phyloP scores from a whole-genome alignment of 2,113 vertebrate genomes.

The Leuciscus idus region DNA sequence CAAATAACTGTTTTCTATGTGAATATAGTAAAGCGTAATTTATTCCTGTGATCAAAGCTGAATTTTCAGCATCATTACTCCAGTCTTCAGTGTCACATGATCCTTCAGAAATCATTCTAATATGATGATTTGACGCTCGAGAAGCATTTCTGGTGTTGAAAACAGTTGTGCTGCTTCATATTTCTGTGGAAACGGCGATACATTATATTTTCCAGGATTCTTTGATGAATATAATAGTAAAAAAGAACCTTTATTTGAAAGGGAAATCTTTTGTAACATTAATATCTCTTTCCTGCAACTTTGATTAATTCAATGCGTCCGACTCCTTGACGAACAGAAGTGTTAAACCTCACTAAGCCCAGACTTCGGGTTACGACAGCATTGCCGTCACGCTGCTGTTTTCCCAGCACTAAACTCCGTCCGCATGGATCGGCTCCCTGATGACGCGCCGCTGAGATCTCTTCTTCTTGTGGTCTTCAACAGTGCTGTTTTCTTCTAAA shows the following conservation, averaged over 20 bases:
- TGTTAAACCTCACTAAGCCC: not conserved
- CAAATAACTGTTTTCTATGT: not conserved
- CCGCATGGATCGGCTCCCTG: not conserved
- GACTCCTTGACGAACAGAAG: not conserved
- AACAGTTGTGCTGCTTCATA: not conserved
- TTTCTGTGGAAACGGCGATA: not conserved
- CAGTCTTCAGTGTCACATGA: not conserved
- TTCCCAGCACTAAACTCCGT: not conserved
- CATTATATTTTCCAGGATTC: not conserved
- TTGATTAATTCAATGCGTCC: not conserved
- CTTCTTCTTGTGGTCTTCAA: not conserved
- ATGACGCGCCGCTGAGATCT: not conserved
- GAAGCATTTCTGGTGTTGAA: too few relatives aligned
- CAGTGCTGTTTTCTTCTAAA: not conserved
- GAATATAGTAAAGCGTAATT: not conserved
- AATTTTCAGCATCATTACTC: not conserved
- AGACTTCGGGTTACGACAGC: too few relatives aligned
- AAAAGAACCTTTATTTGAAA: not conserved
- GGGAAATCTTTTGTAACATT: too few relatives aligned
- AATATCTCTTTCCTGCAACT: not conserved
- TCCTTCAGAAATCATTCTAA: not conserved
- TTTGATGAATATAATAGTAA: not conserved
- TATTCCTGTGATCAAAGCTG: not conserved
- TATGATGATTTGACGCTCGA: not conserved
- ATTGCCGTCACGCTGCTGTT: not conserved